phyloP scores from a whole-genome alignment of 92 coral and sea anemone species.

The Montipora capitata region DNA sequence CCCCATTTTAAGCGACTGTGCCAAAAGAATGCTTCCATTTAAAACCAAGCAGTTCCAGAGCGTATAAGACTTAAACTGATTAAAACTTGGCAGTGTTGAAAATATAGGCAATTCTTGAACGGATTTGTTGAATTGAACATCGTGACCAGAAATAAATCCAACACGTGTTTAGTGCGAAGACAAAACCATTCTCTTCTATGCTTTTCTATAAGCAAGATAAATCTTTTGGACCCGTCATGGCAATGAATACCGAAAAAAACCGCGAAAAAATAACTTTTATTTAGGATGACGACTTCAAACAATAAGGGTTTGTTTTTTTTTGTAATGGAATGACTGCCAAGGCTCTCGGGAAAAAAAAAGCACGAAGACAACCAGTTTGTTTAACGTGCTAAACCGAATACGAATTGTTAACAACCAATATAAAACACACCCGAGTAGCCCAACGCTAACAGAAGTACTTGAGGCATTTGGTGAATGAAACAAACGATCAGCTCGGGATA shows the following conservation, averaged over 20 bases:
- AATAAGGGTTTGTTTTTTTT: neutral
- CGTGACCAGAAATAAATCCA: neutral
- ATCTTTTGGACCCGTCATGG: neutral
- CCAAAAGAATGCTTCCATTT: conserved; percentile 43
- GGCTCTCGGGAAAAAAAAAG: too few species aligned
- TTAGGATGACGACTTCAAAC: neutral
- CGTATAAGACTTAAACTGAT: neutral
- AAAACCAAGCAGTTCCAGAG: conserved; percentile 18
- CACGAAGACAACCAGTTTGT: neutral
- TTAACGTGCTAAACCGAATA: neutral
- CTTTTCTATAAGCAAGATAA: neutral
- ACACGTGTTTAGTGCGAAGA: conserved; percentile 39
- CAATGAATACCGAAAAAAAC: neutral
- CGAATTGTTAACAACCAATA: neutral
- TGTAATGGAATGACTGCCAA: neutral
- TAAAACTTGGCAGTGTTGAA: neutral
- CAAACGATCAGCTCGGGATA: conserved; percentile 25
- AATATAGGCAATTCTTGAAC: neutral
- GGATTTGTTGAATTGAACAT: neutral
- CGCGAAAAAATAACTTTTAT: neutral
- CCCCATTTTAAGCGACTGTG: conserved; percentile 59
- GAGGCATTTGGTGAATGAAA: conserved; percentile 56
- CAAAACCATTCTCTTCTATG: conserved; percentile 4
- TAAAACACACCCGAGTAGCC: neutral
- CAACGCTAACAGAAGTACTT: conserved; percentile 5